Conservation (phyloP, 2,888 invertebrate species). For the Tipula unca region DNA sequence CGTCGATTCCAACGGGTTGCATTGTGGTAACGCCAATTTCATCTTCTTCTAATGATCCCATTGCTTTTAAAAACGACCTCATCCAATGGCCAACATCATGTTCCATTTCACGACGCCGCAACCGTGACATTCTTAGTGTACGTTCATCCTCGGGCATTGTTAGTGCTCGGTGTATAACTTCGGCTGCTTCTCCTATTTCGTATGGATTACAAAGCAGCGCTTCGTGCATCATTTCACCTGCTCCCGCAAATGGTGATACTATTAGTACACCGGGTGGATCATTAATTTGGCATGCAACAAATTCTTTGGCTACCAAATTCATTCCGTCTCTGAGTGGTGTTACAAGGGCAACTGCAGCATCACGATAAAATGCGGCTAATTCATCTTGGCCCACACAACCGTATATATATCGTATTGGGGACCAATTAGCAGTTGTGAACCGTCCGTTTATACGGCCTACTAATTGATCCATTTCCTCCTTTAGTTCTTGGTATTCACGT, state of each 20-base stretch:
- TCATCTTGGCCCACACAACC: slow-evolving; percentile 82
- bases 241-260: slow-evolving; percentile 85
- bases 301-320: slow-evolving; percentile 89
- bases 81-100: slow-evolving; percentile 87
- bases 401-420: slow-evolving; percentile 78
- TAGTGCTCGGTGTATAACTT: slow-evolving; percentile 75
- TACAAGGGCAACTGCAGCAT: slow-evolving; percentile 77
- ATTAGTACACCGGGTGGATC: slow-evolving; percentile 77
- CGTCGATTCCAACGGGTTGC: slow-evolving; percentile 84
- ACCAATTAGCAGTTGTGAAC: slow-evolving; percentile 87
- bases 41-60: slow-evolving; percentile 77
- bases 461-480: slow-evolving; percentile 83
- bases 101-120: slow-evolving; percentile 68
- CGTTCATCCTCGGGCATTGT: slow-evolving; percentile 88
- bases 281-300: slow-evolving; percentile 86
- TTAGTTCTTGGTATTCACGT: slow-evolving; percentile 80
- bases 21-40: slow-evolving; percentile 76
- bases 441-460: slow-evolving; percentile 78
- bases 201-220: slow-evolving; percentile 84
- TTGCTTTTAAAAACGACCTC: slow-evolving; percentile 76
- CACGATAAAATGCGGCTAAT: slow-evolving; percentile 76
- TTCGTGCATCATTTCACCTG: slow-evolving; percentile 91
- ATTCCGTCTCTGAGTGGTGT: slow-evolving; percentile 84
- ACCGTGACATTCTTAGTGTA: slow-evolving; percentile 74
- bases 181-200: slow-evolving; percentile 78